Base-by-base conservation (phyloP, 2,888 invertebrate species). In the Callimorpha dominula region DNA sequence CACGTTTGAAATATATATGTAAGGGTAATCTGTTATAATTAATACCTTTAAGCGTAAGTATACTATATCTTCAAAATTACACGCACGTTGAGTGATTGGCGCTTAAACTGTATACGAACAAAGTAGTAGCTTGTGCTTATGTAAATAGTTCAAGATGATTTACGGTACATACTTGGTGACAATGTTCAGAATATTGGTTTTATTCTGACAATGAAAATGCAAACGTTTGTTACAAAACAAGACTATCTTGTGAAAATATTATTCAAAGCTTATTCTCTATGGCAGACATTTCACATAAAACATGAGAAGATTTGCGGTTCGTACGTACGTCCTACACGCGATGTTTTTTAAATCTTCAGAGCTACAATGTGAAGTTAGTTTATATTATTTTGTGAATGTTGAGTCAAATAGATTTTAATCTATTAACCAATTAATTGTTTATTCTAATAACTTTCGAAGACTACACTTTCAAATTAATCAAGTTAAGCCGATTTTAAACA, bases 401-500 rank as follows among this genome's bases (percentile, higher is more conserved):
- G 57, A 70, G 50, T 71, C 4, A 65, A 68, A 71, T n/a, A 20
- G 43, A 46, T 46, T 46, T 46, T 46, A 63, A 70, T 54, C 1
- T 42, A 68, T 7, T 64, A 54, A 60, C 31, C 43, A 74, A 62
- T 71, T 76, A 1, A 74, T 67, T 74, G 65, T n/a, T 60, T 62
- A 70, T 65, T 72, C n/a, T 68, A 74, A 76, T 78, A 76, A 76
- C 52, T 62, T 75, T 49, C 66, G 68, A 70, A 72, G 31, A n/a
- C 73, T 71, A 73, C 57, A 68, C 64, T 78, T 78, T 72, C 66
- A 76, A 86, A 78, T 74, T 79, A 80, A 81, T 83, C 74, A 77
- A 77, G 66, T 77, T 76, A 80, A 82, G 76, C 72, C 65, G 77
- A 80, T 82, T 81, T 78, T 74, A 75, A 81, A 81, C 70, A 79